These are phyloP conservation scores for Drosophila prostipennis DNA, from an alignment of 2,888 invertebrate genomes.

Conservation along the genomic window DNA sequence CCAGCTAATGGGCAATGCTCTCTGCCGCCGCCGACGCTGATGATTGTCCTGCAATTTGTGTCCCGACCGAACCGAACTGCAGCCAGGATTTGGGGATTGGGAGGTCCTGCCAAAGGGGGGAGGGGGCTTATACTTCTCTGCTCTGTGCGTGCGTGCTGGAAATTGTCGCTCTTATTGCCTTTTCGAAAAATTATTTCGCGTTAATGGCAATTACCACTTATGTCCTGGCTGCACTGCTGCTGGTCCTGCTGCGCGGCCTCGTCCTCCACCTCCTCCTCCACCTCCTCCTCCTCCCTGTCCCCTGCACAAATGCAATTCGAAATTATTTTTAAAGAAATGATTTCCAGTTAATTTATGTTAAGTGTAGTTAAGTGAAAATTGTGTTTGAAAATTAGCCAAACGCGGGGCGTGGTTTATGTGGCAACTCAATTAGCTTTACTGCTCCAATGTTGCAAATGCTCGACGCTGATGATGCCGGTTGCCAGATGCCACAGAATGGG, in stretches of 20 bases:
- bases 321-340: constrained; percentile 78
- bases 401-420: constrained; percentile 39
- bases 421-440: constrained; percentile 34
- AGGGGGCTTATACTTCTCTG: not conserved
- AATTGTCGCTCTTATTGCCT: constrained; percentile 76
- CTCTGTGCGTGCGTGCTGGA: constrained; percentile 56
- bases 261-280: not conserved
- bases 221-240: constrained; percentile 31
- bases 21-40: constrained; percentile 33
- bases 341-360: constrained; percentile 76
- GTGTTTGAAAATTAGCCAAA: constrained; percentile 65
- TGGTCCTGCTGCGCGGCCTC: constrained; percentile 29
- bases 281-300: constrained; percentile 12
- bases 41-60: constrained; percentile 73
- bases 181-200: constrained; percentile 79
- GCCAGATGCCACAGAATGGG: constrained; percentile 14
- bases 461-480: not conserved
- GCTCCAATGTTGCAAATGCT: constrained; percentile 19
- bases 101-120: not conserved
- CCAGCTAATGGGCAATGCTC: constrained; percentile 55
- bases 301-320: constrained; percentile 53
- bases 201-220: constrained; percentile 80
- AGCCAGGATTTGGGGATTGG: constrained; percentile 15
- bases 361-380: constrained; percentile 77
- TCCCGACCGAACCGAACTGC: constrained; percentile 35